phyloP scores from a whole-genome alignment of 2,113 vertebrate species.

The Tupaia chinensis region DNA sequence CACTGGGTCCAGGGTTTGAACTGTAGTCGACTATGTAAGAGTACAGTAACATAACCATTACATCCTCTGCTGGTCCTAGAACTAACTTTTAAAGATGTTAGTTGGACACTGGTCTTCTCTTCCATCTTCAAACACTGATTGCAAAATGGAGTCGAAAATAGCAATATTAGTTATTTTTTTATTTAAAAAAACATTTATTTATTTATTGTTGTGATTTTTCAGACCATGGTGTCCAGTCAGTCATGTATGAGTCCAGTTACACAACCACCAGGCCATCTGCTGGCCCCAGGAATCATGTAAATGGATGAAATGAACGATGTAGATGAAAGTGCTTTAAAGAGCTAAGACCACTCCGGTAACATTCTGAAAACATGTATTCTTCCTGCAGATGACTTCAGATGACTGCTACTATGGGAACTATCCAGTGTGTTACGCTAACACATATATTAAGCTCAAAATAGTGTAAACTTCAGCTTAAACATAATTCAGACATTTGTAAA shows the following conservation, averaged over 20 bases:
- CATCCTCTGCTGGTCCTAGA: too few relatives aligned
- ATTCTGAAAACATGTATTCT: neutral
- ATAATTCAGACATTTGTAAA: neutral
- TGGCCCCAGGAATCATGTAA: neutral
- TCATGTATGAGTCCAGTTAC: too few relatives aligned
- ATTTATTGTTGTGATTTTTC: too few relatives aligned
- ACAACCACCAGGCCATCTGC: too few relatives aligned
- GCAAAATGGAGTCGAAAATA: constrained; percentile 19
- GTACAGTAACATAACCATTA: too few relatives aligned
- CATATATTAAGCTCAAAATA: neutral
- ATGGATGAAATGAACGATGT: neutral
- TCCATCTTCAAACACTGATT: neutral
- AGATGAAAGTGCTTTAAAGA: neutral
- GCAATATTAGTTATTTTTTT: too few relatives aligned
- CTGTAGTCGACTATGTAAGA: too few relatives aligned
- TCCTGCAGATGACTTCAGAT: neutral
- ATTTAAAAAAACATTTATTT: too few relatives aligned
- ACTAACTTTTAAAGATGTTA: neutral
- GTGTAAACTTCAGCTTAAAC: neutral
- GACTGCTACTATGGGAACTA: neutral
- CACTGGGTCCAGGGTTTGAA: too few relatives aligned
- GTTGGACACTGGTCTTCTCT: neutral
- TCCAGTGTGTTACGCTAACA: neutral
- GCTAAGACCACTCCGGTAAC: neutral
- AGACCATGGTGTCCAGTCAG: too few relatives aligned